Evolutionary conservation across 2,113 vertebrate genomes (phyloP).

Genomic region (Nerophis lumbriciformis): DNA sequence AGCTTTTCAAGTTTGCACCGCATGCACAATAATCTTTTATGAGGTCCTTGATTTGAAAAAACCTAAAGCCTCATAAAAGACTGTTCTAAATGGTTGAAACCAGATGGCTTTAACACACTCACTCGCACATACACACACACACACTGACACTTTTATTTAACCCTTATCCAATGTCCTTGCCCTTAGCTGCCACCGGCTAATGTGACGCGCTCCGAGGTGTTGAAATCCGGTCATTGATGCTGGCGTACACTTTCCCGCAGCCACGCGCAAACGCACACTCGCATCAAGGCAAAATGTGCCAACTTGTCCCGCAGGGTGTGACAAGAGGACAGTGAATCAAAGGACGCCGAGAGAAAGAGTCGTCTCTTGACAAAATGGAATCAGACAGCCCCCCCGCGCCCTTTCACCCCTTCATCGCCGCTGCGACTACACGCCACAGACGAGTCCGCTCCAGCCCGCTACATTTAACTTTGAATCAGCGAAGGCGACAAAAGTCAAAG

Average conservation of each 20-base stretch:
- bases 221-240: constrained; percentile 45
- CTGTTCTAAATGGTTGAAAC: background rate
- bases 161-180: constrained; percentile 54
- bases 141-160: constrained; percentile 25
- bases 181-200: constrained; percentile 54
- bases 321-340: constrained; percentile 55
- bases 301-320: constrained; percentile 47
- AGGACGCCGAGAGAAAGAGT: constrained; percentile 43
- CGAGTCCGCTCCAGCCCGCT: background rate
- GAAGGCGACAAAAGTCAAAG: background rate
- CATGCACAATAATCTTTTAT: constrained; percentile 6
- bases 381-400: constrained; percentile 36
- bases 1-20: constrained; percentile 1
- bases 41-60: background rate
- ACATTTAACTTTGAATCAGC: constrained; percentile 4
- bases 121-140: constrained; percentile 7
- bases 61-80: constrained; percentile 1
- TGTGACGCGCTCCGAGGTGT: constrained; percentile 48
- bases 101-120: constrained; percentile 1
- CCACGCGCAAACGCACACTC: constrained; percentile 1
- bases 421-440: constrained; percentile 1
- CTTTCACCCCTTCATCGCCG: constrained; percentile 12
- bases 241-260: constrained; percentile 40
- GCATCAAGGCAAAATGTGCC: constrained; percentile 30
- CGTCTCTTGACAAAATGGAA: constrained; percentile 48